A percentile compares a stretch with the other conserved stretches of the same genome.
phyloP scores from a whole-genome alignment of 2,113 vertebrate genomes.

The Mionectes macconnelli region DNA sequence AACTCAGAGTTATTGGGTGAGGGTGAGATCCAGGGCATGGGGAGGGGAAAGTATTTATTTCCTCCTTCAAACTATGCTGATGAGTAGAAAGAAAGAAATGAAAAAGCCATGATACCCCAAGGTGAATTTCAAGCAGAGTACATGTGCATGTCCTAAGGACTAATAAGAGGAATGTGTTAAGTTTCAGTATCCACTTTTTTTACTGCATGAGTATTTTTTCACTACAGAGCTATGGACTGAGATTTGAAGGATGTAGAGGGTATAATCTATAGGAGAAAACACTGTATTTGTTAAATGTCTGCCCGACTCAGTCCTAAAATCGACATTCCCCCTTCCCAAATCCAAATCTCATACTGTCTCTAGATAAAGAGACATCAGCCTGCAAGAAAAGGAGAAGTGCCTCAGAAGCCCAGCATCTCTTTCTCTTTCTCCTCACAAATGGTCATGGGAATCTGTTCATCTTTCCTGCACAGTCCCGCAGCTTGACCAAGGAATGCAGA shows the following conservation, averaged over 20 bases:
- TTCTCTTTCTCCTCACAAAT: not conserved
- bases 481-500: constrained; percentile 53
- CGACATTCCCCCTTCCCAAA: not conserved
- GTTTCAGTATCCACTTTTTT: not conserved
- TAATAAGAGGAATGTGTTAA: not conserved
- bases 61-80: not conserved
- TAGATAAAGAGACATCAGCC: not conserved
- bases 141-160: not conserved
- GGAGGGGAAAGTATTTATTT: constrained; percentile 13
- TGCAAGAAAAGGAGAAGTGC: not conserved
- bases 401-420: not conserved
- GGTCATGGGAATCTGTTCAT: constrained; percentile 3
- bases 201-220: not conserved
- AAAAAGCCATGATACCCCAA: not conserved
- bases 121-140: not conserved
- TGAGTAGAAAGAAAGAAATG: not conserved
- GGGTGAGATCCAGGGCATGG: not conserved
- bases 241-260: not conserved
- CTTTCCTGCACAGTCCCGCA: not conserved
- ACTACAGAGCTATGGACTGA: not conserved
- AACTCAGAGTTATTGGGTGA: not conserved
- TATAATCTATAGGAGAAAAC: not conserved
- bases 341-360: not conserved
- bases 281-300: not conserved
- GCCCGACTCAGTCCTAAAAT: not conserved